Base-by-base conservation (phyloP, 37 sponge, comb jelly and placozoan genomes). In the Eunapius fragilis region DNA sequence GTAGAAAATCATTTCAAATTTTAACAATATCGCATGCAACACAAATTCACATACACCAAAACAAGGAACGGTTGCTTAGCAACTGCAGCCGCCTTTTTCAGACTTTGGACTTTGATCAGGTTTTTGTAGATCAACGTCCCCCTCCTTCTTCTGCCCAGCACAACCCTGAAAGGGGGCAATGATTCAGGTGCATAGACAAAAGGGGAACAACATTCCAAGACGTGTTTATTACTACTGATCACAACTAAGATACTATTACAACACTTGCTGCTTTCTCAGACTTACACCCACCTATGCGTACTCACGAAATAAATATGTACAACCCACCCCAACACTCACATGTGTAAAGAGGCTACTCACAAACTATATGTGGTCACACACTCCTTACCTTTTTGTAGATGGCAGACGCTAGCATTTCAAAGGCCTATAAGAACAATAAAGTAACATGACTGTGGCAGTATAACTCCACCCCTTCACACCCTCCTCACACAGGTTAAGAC, bases 301-400 rank as follows among this genome's bases (percentile, higher is more conserved):
- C n/a, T n/a, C n/a, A n/a, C n/a, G n/a, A n/a, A n/a, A 58, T 11
- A 58, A 2, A 58, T 58, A 58, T 13, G 58, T 58, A 17, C 58
- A 58, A 41, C 41, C 41, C 41, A 41, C 6, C 41, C 41, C 41
- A 3, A 41, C 41, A 41, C 41, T 41, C 41, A 41, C 41, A 41
- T 41, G 3, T 41, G 41, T 41, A 41, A 3, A 41, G 6, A 41
- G 6, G 41, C 6, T 9, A 6, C 3, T 41, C 41, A 41, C 41
- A 41, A 9, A 6, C 41, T n/a, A 41, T 6, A 41, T 41, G 6
- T 6, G 6, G 6, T 6, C 41, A 41, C 41, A 41, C 41, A 41
- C 41, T 9, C 0, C 76, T 48, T 25, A 92, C 93, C 86, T 88
- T 92, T 35, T 88, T 88, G 71, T 88, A 49, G 25, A 92, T 92